Base-by-base conservation (phyloP, 2,797 vertebrate species). In the Neoniphon sammara region DNA sequence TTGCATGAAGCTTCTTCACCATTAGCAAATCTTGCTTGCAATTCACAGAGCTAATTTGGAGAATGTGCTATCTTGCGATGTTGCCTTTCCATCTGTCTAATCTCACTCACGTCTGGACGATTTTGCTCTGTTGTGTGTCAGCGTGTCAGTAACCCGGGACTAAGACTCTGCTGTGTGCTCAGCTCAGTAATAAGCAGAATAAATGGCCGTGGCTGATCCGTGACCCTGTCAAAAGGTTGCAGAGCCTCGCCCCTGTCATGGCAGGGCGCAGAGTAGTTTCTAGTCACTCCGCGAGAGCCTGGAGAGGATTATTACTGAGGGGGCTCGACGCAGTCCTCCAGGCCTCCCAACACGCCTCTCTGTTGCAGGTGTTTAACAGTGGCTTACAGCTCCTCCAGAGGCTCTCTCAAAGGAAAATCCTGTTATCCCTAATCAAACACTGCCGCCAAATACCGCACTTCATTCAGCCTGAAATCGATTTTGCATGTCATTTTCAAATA, bases 141-240 rank as follows among this genome's bases (percentile, higher is more conserved):
- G 34, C 10, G 44, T 8, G 49, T 54, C 73, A 82, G 9, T 54
- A 77, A 73, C 8, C 62, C 58, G 11, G 31, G 69, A 80, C 67
- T 62, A 71, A 67, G 58, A 60, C n/a, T 18, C 27, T 3, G 1
- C 68, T 12, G 39, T 56, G 58, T 2, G 9, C 72, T 78, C 60
- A 39, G 63, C 47, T 72, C 73, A 34, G 71, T 66, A 74, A 82
- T 73, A 70, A 72, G 65, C 72, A 61, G 59, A 77, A 72, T 66
- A 81, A 73, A 88, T 66, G 59, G 66, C 64, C 5, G 1, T 47
- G 31, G 12, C 73, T 84, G 71, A 49, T 75, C 30, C 69, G 25
- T 59, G 60, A 81, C 44, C 39, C 9, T 25, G 54, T 70, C 66
- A 17, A 27, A 82, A 74, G 27, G 70, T 83, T 73, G 3, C 17